phyloP scores from a whole-genome alignment of 2,797 vertebrate species.

The Pagetopsis macropterus region DNA sequence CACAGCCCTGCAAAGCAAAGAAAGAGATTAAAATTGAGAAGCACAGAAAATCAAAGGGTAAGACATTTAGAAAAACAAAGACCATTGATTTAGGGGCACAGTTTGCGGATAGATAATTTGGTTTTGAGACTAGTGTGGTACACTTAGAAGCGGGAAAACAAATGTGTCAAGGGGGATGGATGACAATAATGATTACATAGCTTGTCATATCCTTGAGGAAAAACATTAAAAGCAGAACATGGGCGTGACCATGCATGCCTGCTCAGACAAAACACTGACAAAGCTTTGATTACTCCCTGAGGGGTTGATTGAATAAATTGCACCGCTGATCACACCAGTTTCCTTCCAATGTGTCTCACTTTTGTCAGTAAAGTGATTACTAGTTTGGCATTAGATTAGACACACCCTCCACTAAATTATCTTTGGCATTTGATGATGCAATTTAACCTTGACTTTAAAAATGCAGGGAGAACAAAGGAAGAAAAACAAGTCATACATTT shows the following conservation, averaged over 20 bases:
- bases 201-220: slow-evolving; percentile 76
- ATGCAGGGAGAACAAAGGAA: neutral
- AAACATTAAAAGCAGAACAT: slow-evolving; percentile 74
- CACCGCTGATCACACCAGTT: slow-evolving; percentile 52
- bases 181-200: slow-evolving; percentile 74
- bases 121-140: slow-evolving; percentile 11
- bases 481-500: neutral
- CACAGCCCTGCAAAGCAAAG: slow-evolving; percentile 87
- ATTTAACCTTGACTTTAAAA: slow-evolving; percentile 7
- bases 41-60: slow-evolving; percentile 9
- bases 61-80: slow-evolving; percentile 13
- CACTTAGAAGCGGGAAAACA: slow-evolving; percentile 14
- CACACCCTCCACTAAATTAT: slow-evolving; percentile 22
- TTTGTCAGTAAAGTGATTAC: slow-evolving; percentile 50
- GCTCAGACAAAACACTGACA: slow-evolving; percentile 49
- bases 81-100: slow-evolving; percentile 1
- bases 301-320: slow-evolving; percentile 77
- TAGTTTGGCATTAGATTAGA: slow-evolving; percentile 20
- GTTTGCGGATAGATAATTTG: slow-evolving; percentile 26
- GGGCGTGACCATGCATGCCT: slow-evolving; percentile 17
- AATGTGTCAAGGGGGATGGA: slow-evolving; percentile 49
- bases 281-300: slow-evolving; percentile 75
- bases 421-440: slow-evolving; percentile 27
- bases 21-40: slow-evolving; percentile 18
- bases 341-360: slow-evolving; percentile 50